Conservation (phyloP, 2,797 vertebrate genomes). For the Pogoniulus pusillus region DNA sequence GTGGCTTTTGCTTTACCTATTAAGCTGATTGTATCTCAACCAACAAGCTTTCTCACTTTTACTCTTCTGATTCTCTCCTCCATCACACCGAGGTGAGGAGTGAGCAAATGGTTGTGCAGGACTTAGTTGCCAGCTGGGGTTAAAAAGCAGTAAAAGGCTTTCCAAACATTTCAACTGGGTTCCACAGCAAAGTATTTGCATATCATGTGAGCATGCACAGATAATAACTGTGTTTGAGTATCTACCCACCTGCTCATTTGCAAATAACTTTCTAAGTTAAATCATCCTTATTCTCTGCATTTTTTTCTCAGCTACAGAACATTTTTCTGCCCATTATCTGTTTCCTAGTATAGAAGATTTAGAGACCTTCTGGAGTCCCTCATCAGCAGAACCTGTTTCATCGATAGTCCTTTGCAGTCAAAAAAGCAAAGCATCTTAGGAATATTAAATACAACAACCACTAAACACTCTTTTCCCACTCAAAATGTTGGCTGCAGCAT, state of each 20-base stretch:
- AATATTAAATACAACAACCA: background rate
- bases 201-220: background rate
- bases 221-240: background rate
- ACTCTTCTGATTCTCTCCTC: background rate
- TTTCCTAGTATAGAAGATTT: background rate
- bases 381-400: background rate
- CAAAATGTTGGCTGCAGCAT: background rate
- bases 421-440: background rate
- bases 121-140: background rate
- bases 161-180: background rate
- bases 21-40: background rate
- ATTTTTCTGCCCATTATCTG: background rate
- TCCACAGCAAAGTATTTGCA: background rate
- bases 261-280: background rate
- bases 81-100: background rate
- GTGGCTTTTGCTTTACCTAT: background rate
- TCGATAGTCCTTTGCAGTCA: background rate
- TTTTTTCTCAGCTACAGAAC: background rate
- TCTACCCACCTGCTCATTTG: background rate
- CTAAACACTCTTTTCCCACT: background rate
- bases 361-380: background rate
- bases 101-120: background rate
- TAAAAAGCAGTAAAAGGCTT: background rate
- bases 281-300: background rate
- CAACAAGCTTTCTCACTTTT: background rate